These are phyloP conservation scores for Bombus superbus DNA, from an alignment of 1,140 invertebrate species.

Conservation along the genomic window DNA sequence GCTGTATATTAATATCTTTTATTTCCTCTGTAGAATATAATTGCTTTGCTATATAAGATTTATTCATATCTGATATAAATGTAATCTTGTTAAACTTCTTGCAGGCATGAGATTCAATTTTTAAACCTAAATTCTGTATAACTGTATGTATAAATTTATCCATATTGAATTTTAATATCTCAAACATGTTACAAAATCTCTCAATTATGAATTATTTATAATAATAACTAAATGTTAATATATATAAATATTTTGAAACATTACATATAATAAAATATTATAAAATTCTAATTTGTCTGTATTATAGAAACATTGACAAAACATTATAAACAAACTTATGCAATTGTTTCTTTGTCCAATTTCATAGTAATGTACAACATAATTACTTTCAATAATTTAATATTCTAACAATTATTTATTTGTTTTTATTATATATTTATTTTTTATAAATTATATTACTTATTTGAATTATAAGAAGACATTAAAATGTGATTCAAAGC, in stretches of 20 bases:
- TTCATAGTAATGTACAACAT: conserved; percentile 16
- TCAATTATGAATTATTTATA: conserved; percentile 9
- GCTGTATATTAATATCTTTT: conserved; percentile 37
- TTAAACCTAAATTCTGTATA: conserved; percentile 42
- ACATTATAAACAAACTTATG: conserved; percentile 5
- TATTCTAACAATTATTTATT: neutral
- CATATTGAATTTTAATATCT: conserved; percentile 22
- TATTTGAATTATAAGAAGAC: neutral
- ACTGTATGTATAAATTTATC: conserved; percentile 51
- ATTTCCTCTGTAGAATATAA: conserved; percentile 40
- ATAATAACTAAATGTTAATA: neutral
- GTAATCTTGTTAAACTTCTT: conserved; percentile 12
- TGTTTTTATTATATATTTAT: no score
- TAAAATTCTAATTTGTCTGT: conserved; percentile 17
- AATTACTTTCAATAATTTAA: neutral
- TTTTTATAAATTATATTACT: no score
- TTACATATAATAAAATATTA: neutral
- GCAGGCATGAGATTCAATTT: neutral
- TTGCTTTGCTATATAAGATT: conserved; percentile 35
- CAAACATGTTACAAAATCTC: conserved; percentile 30
- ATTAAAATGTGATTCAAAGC: neutral
- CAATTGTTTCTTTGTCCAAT: conserved; percentile 8
- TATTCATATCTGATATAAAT: conserved; percentile 41
- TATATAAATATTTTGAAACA: conserved; percentile 13
- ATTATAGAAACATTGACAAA: conserved; percentile 10